A percentile compares a stretch with the other conserved stretches of the same genome.
phyloP scores from a whole-genome alignment of 2,888 invertebrate species.

The Erannis defoliaria region DNA sequence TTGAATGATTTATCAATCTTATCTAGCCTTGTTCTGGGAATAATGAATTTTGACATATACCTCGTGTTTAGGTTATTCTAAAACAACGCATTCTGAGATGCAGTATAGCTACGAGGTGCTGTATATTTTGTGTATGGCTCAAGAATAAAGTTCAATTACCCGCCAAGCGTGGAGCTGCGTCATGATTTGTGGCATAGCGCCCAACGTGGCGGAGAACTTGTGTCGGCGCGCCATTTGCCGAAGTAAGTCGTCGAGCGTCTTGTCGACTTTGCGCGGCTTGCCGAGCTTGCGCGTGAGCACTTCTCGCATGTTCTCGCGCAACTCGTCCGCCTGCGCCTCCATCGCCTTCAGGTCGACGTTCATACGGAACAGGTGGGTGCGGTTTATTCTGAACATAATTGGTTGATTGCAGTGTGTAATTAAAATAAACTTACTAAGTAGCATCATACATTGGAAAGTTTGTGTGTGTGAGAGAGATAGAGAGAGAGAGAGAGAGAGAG shows the following conservation, averaged over 20 bases:
- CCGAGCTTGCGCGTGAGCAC: slow-evolving; percentile 77
- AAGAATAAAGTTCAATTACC: slow-evolving; percentile 56
- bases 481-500: too few relatives aligned
- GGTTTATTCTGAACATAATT: slow-evolving; percentile 83
- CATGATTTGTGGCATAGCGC: slow-evolving; percentile 62
- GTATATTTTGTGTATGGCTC: too few relatives aligned
- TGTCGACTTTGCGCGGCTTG: slow-evolving; percentile 72
- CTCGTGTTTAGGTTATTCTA: too few relatives aligned
- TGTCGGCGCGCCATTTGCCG: slow-evolving; percentile 76
- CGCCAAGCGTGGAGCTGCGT: slow-evolving; percentile 71
- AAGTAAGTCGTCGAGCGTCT: slow-evolving; percentile 74
- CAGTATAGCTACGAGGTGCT: too few relatives aligned
- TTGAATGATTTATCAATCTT: too few relatives aligned
- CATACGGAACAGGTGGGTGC: slow-evolving; percentile 90
- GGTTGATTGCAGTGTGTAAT: not conserved
- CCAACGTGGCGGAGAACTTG: slow-evolving; percentile 69
- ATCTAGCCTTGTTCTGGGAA: too few relatives aligned
- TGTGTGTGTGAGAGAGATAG: too few relatives aligned
- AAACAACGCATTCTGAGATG: too few relatives aligned
- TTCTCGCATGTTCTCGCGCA: slow-evolving; percentile 84
- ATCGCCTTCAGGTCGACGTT: slow-evolving; percentile 89
- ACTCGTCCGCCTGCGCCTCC: slow-evolving; percentile 84
- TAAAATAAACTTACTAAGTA: too few relatives aligned
- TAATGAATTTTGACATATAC: too few relatives aligned
- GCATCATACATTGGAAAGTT: too few relatives aligned